Evolutionary conservation across 2,888 invertebrate genomes (phyloP).

Genomic region (Aromia moschata): DNA sequence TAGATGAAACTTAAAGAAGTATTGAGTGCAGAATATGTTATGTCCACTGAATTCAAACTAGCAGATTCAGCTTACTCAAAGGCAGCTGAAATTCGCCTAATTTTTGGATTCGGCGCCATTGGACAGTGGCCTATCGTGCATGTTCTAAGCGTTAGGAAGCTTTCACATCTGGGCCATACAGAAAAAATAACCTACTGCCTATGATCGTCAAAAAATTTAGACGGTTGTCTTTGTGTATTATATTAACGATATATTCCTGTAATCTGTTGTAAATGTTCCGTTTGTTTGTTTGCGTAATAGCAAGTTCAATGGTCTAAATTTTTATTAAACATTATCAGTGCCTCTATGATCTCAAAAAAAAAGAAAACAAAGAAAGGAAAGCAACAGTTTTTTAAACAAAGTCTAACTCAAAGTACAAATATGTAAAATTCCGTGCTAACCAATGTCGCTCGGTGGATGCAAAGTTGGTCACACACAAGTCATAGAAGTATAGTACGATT

Average conservation of each 20-base stretch:
- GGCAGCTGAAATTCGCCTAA: too few species aligned
- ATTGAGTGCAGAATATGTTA: too few species aligned
- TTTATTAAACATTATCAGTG: slow-evolving; percentile 53
- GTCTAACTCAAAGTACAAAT: slow-evolving; percentile 59
- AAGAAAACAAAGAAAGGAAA: slow-evolving; percentile 48
- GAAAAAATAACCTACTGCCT: slow-evolving; percentile 6
- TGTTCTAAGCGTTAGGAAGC: slow-evolving; percentile 6
- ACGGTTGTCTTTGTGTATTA: slow-evolving; percentile 21
- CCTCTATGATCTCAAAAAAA: slow-evolving; percentile 60
- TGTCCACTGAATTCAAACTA: too few species aligned
- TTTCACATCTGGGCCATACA: slow-evolving; percentile 19
- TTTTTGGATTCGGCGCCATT: too few species aligned
- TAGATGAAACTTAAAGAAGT: too few species aligned
- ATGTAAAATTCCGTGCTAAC: slow-evolving; percentile 51
- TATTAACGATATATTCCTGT: not conserved
- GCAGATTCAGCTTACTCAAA: too few species aligned
- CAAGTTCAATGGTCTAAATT: slow-evolving; percentile 31
- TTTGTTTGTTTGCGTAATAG: not conserved
- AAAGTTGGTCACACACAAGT: slow-evolving; percentile 41
- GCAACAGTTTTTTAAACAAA: too few species aligned
- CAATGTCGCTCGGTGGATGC: slow-evolving; percentile 13
- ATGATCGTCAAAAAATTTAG: slow-evolving; percentile 19
- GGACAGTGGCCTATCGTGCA: too few species aligned
- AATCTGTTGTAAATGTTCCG: slow-evolving; percentile 18
- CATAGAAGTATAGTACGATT: slow-evolving; percentile 38